Evolutionary conservation across 2,888 invertebrate species (phyloP), one percentile per base, ranked within the genome.

Genomic region (Idaea dimidiata): DNA sequence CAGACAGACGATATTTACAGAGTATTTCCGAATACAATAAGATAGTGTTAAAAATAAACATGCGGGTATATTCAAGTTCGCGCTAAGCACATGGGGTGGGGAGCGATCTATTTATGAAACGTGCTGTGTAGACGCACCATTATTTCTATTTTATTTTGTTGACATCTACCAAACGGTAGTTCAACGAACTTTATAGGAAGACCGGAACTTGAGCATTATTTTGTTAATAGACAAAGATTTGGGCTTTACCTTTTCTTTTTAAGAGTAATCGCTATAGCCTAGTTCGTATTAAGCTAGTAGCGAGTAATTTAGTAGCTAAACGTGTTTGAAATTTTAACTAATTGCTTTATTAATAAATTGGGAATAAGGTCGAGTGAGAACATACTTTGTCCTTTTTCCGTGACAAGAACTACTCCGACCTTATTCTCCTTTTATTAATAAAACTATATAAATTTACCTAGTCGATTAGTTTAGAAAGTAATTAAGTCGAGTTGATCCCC

Each of bases 51-150:
- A 84, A 90, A 89, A 89, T 91, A 91, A 83, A 82, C 86, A 80
- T 79, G 75, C 78, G 82, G 82, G 84, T 85, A 82, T 78, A 88
- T 89, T 89, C 88, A 91, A 91, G 91, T 91, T 91, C 84, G 88
- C 88, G 87, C 76, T 74, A 71, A 78, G 76, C 78, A 75, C 73
- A 81, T 82, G 87, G 90, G 89, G 89, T 82, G 87, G 90, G 89
- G 89, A 82, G 86, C 71, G 70, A 74, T 83, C 88, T 91, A 91
- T 91, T 91, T 89, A 80, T 81, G 85, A 82, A 72, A 67, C 65
- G 69, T 62, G 65, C 70, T 66, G 79, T 79, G 77, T 82, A 80
- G 80, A 72, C 64, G 65, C 74, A 79, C 79, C 84, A 87, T 87
- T 88, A 89, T 85, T 84, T 78, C 83, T 85, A 86, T 87, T 88